Evolutionary conservation across 1,140 invertebrate genomes (phyloP), one percentile per base, ranked within the genome.

Genomic region (Drosophila sechellia): DNA sequence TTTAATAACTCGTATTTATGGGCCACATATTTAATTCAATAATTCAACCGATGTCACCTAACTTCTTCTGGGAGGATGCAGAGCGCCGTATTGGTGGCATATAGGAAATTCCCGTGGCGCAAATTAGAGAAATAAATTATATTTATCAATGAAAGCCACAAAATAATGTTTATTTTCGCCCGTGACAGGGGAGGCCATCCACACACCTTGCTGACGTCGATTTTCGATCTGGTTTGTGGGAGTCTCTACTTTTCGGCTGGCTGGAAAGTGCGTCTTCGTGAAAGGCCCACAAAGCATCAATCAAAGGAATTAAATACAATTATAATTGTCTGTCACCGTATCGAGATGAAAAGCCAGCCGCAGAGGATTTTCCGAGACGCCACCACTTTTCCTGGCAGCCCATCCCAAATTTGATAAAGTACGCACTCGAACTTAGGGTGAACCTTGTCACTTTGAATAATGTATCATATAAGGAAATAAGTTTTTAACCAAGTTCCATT

Each of bases 261-360:
- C 13, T 35, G 42, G 25, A 8, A 35, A 15, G 35, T 37, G 15
- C 27, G 34, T 34, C 17, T 27, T 35, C 49, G 53, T 39, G 49
- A 31, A 64, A 43, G 55, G 61, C 61, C 74, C 61, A 76, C 55
- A 76, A 66, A 76, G 73, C 73, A 76, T 76, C 73, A 76, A 76
- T 76, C 73, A 76, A 58, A 58, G 34, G 72, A 68, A 76, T 76
- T 76, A 76, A 76, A 68, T 76, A 76, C 73, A 76, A 76, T 76
- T 76, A 76, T 76, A 76, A 76, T 76, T 76, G 72, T 76, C 72
- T 76, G 72, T 76, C 73, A 76, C 61, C 72, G 54, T 76, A 76
- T 76, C 73, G 37, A 68, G 61, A 76, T 76, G 70, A 65, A 74
- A 74, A 48, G 48, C 42, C 50, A 25, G 57, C 57, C 70, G 57